These are phyloP conservation scores for Theonella swinhoei DNA, from an alignment of 37 sponge, comb jelly and placozoan genomes.

Conservation along the genomic window DNA sequence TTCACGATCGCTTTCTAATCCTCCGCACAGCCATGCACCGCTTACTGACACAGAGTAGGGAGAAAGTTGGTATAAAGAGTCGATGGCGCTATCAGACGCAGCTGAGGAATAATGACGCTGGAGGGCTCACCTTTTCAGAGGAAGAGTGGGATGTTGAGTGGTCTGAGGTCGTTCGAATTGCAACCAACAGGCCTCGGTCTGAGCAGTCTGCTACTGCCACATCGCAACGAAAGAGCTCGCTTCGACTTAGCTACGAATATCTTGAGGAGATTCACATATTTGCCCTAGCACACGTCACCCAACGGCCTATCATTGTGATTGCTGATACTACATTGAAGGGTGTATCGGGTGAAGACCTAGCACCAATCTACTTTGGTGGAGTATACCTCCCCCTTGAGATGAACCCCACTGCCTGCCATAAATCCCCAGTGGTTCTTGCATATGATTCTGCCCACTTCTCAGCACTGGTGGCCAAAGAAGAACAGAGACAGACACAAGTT, in stretches of 20 bases:
- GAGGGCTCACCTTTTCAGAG: conserved; percentile 79
- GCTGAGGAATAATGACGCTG: conserved; percentile 69
- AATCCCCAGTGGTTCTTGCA: conserved; percentile 89
- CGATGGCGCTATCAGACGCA: conserved; percentile 88
- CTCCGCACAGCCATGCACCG: conserved; percentile 78
- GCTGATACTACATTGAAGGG: conserved; percentile 77
- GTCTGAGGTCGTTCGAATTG: conserved; percentile 76
- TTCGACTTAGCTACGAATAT: conserved; percentile 74
- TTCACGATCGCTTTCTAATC: conserved; percentile 84
- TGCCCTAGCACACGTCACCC: conserved; percentile 87
- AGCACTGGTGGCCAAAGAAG: conserved; percentile 81
- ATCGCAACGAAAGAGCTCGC: conserved; percentile 42
- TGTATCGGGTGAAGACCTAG: conserved; percentile 69
- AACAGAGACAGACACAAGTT: background rate
- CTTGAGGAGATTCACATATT: conserved; percentile 96
- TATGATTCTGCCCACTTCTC: conserved; percentile 95
- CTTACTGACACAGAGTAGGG: conserved; percentile 52
- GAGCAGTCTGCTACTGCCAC: conserved; percentile 22
- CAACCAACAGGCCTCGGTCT: conserved; percentile 70
- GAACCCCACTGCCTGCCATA: conserved; percentile 78
- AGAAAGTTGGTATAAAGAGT: conserved; percentile 46
- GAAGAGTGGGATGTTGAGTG: conserved; percentile 97
- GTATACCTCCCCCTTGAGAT: conserved; percentile 92
- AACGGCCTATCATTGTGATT: conserved; percentile 88
- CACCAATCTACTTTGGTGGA: conserved; percentile 96